Evolutionary conservation across 2,113 vertebrate species (phyloP).

Genomic region (Ptilonorhynchus violaceus): DNA sequence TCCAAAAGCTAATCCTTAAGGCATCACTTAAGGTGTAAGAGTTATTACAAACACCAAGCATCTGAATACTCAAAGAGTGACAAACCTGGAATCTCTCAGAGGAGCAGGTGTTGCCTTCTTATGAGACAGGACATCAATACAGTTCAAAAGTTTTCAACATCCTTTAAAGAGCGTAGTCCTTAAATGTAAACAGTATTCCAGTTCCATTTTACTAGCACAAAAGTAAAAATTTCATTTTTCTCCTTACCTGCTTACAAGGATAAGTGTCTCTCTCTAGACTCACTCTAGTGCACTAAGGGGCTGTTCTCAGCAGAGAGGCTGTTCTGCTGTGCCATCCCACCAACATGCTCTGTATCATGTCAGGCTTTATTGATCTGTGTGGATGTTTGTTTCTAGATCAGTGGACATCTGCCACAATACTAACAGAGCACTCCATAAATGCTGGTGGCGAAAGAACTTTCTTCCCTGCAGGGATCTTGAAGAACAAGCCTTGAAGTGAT

Average conservation of each 20-base stretch:
- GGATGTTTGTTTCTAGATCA: conserved; percentile 1
- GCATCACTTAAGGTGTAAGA: background rate
- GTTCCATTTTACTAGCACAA: background rate
- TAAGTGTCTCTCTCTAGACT: background rate
- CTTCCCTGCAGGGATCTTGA: background rate
- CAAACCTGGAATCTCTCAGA: background rate
- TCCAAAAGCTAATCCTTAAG: no score
- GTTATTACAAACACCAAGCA: background rate
- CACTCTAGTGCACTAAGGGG: background rate
- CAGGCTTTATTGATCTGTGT: conserved; percentile 5
- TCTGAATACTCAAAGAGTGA: background rate
- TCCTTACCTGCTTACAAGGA: background rate
- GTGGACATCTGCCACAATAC: background rate
- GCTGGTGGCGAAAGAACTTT: background rate
- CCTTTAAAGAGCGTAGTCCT: background rate
- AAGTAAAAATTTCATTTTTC: background rate
- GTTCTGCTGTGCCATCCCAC: background rate
- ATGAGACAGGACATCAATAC: fast-evolving
- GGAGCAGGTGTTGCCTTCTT: background rate
- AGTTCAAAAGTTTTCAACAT: background rate
- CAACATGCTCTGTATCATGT: background rate
- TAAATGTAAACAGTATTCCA: background rate
- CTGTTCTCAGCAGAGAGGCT: background rate
- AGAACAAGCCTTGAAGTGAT: background rate
- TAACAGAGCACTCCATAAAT: background rate